Percentiles rank a stretch among this genome's conserved stretches.
Conservation (phyloP, 2,797 vertebrate genomes). For the Buphagus erythrorhynchus region DNA sequence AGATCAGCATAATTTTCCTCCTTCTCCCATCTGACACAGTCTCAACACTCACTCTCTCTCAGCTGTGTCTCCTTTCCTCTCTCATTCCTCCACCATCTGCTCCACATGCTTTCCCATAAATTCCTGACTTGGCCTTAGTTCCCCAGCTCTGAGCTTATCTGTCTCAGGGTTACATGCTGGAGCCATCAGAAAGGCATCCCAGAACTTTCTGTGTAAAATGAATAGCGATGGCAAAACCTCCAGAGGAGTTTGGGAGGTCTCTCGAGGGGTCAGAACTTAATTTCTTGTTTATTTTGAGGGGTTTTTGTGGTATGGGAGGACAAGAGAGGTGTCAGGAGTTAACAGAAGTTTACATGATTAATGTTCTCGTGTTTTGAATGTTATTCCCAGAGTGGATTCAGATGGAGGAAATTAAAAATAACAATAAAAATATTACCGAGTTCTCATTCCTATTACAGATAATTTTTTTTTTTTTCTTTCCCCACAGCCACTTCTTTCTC, state of each 20-base stretch:
- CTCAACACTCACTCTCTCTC: slow-evolving; percentile 56
- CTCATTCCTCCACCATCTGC: slow-evolving; percentile 61
- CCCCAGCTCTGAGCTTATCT: slow-evolving; percentile 33
- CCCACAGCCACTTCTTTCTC: neutral
- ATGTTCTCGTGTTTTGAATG: neutral
- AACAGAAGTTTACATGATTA: slow-evolving; percentile 16
- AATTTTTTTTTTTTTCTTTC: neutral
- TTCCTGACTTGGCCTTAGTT: slow-evolving; percentile 13
- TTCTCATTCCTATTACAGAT: neutral
- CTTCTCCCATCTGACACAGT: slow-evolving; percentile 64
- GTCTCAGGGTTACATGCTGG: slow-evolving; percentile 9
- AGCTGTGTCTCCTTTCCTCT: slow-evolving; percentile 65
- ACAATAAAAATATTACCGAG: neutral
- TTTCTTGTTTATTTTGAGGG: slow-evolving; percentile 39
- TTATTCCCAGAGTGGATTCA: neutral
- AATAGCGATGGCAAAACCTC: neutral
- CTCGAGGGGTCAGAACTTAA: neutral
- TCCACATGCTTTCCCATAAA: slow-evolving; percentile 59
- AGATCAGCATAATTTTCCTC: slow-evolving; percentile 57
- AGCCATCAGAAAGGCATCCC: slow-evolving; percentile 38
- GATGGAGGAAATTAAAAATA: neutral
- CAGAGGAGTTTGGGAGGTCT: neutral
- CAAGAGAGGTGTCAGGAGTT: slow-evolving; percentile 32
- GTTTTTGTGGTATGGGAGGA: slow-evolving; percentile 12
- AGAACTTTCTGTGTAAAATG: neutral